Conservation (phyloP, 2,888 invertebrate species). For the Apamea crenata region DNA sequence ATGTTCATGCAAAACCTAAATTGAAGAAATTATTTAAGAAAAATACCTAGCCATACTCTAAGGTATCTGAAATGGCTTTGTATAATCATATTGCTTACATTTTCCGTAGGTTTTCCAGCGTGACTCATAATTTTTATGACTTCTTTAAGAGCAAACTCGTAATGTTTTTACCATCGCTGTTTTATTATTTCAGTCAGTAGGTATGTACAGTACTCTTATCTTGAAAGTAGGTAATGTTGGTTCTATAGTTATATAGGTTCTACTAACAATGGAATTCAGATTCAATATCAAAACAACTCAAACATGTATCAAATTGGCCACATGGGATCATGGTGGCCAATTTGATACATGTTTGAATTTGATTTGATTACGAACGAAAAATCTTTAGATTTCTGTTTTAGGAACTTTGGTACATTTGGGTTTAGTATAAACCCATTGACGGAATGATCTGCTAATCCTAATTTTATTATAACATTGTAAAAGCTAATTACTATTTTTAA, state of each 20-base stretch:
- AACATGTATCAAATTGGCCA: not conserved
- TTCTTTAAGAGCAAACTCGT: slow-evolving; percentile 36
- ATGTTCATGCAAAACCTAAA: not conserved
- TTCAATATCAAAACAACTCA: not conserved
- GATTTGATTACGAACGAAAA: too few species aligned
- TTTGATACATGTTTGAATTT: too few species aligned
- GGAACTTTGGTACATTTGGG: not conserved
- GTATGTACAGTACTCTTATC: slow-evolving; percentile 26
- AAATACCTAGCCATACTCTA: not conserved
- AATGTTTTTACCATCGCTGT: slow-evolving; percentile 32
- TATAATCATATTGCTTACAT: slow-evolving; percentile 10
- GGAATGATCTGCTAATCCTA: not conserved
- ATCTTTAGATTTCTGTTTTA: not conserved
- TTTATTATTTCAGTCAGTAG: slow-evolving; percentile 41
- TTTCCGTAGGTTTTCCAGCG: slow-evolving; percentile 24
- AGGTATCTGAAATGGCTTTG: not conserved
- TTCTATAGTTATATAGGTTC: not conserved
- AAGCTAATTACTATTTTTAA: not conserved
- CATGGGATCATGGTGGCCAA: too few species aligned
- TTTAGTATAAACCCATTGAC: not conserved
- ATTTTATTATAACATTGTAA: not conserved
- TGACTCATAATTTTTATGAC: slow-evolving; percentile 45
- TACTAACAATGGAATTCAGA: not conserved
- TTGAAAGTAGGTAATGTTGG: slow-evolving; percentile 1
- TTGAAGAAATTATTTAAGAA: not conserved